Base-by-base conservation (phyloP, 2,888 invertebrate species). In the Glomeris marginata region DNA sequence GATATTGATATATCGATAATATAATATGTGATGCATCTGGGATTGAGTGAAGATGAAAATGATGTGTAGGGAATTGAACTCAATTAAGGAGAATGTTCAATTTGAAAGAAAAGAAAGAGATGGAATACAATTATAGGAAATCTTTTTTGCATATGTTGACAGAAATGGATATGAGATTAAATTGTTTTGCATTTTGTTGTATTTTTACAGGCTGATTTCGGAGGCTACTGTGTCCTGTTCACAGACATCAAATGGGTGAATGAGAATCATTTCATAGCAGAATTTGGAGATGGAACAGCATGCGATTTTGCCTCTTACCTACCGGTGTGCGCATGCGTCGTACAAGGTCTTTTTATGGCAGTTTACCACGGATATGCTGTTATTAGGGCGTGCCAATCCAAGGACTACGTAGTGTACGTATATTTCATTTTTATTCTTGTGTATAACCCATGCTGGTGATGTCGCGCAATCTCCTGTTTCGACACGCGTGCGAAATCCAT, bases 201-300 rank as follows among this genome's bases (percentile, higher is more conserved):
- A 8, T 8, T 28, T 41, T 42, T 48, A 1, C 33, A 48, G 48
- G 35, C 41, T 21, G 33, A 48, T 33, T 48, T 48, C 28, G 48
- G 48, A 18, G 48, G 48, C 18, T 48, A 48, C 42, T 48, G 48
- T 13, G 48, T 42, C 10, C 18, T 48, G 15, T 48, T 48, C 21
- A 48, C 42, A 41, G 42, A 48, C 22, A 36, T 48, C 15, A 48
- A 48, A 20, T 48, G 48, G 48, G 48, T 15, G 18, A 48, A 48
- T 33, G 33, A 48, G 28, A 48, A 48, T 33, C 48, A 48, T 18
- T 48, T 48, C 42, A 48, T 48, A 42, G 48, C 48, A 6, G 48
- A 48, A 33, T 48, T 48, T 21, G 48, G 48, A 16, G 48, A 48
- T 34, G 48, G 48, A 28, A 48, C 48, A 16, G 41, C 48, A 5